phyloP scores from a whole-genome alignment of 2,797 vertebrate genomes.

The Spheniscus humboldti region DNA sequence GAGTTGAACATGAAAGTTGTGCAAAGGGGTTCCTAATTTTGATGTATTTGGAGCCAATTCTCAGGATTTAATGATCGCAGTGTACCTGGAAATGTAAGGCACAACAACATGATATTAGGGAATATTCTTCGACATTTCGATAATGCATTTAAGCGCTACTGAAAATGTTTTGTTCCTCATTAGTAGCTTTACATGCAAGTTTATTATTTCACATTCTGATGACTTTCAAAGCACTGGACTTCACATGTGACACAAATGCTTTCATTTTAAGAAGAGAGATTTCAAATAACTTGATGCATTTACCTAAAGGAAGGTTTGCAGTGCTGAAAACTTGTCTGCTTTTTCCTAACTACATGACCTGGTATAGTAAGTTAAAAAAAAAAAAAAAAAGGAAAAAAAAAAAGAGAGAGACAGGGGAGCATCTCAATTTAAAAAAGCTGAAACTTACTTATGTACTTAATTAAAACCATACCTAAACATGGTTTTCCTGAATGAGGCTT shows the following conservation, averaged over 20 bases:
- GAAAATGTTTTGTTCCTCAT: not conserved
- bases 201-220: not conserved
- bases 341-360: not conserved
- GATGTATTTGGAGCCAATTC: conserved; percentile 46
- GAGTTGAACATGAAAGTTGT: conserved; percentile 62
- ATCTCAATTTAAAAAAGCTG: not conserved
- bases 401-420: not conserved
- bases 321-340: not conserved
- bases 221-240: not conserved
- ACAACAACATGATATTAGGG: conserved; percentile 5
- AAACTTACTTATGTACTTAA: not conserved
- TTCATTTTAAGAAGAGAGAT: not conserved
- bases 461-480: not conserved
- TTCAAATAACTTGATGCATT: not conserved
- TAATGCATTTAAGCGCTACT: not conserved
- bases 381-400: not conserved
- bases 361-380: not conserved
- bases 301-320: not conserved
- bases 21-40: conserved; percentile 59
- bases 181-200: not conserved
- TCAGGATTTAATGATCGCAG: conserved; percentile 50
- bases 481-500: not conserved
- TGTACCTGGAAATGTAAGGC: not conserved
- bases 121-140: conserved; percentile 10
- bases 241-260: not conserved